These are phyloP conservation scores for Ophiodon elongatus DNA, from an alignment of 2,113 vertebrate species.

Conservation along the genomic window DNA sequence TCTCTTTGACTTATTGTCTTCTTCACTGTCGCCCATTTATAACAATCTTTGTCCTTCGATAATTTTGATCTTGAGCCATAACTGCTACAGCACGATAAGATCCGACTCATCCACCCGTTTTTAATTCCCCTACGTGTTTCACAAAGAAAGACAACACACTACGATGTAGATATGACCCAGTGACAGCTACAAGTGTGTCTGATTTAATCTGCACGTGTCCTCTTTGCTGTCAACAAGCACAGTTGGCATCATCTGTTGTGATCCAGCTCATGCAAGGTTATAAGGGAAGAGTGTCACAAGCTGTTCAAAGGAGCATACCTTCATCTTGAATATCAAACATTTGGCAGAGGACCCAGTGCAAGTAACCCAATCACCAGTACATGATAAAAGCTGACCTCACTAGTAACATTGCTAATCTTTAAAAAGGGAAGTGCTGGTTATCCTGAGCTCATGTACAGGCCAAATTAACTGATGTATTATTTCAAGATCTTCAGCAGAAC, in stretches of 20 bases:
- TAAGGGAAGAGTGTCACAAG: constrained; percentile 68
- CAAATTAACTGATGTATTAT: not conserved
- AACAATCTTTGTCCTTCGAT: constrained; percentile 12
- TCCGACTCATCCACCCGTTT: constrained; percentile 8
- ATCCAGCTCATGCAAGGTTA: constrained; percentile 64
- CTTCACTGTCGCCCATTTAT: not conserved
- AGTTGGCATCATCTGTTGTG: constrained; percentile 55
- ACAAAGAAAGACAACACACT: constrained; percentile 59
- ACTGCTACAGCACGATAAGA: constrained; percentile 19
- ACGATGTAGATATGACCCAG: constrained; percentile 56
- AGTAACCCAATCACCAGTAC: constrained; percentile 75
- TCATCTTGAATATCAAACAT: constrained; percentile 85
- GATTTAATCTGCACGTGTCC: constrained; percentile 69
- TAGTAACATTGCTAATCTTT: constrained; percentile 59
- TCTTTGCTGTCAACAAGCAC: constrained; percentile 74
- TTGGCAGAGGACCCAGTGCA: constrained; percentile 72
- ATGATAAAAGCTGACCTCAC: constrained; percentile 51
- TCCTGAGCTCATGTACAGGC: not conserved
- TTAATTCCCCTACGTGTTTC: constrained; percentile 48
- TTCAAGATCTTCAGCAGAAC: not conserved
- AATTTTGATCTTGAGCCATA: constrained; percentile 32
- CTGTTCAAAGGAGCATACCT: constrained; percentile 79
- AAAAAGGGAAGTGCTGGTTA: constrained; percentile 43
- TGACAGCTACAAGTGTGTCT: constrained; percentile 55
- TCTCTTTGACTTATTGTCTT: constrained; percentile 7